Percentiles rank a stretch among this genome's conserved stretches.
Evolutionary conservation across 2,113 vertebrate genomes (phyloP).

Genomic region (Toxotes jaculatrix): DNA sequence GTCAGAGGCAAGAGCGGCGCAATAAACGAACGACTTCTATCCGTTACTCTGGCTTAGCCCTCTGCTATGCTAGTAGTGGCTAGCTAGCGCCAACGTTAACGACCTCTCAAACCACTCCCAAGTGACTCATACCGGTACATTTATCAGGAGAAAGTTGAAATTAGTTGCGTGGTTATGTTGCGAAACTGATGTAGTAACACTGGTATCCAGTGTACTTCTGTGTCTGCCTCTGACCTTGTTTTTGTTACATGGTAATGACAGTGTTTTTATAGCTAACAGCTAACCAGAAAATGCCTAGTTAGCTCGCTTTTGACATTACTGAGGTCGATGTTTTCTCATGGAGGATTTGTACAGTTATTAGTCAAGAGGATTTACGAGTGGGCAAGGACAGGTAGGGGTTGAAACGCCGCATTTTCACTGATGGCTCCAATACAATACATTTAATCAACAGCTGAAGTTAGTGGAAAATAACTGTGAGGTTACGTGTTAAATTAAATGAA

Average conservation of each 20-base stretch:
- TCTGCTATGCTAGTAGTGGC: conserved; percentile 24
- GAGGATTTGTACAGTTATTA: conserved; percentile 55
- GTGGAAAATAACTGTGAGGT: neutral
- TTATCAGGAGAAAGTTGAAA: neutral
- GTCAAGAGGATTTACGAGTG: conserved; percentile 62
- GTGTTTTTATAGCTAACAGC: neutral
- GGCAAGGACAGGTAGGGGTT: conserved; percentile 67
- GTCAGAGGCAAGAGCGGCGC: too few species aligned
- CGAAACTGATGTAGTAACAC: conserved; percentile 42
- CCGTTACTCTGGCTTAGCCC: neutral
- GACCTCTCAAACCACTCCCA: conserved; percentile 43
- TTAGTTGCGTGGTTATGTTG: conserved; percentile 39
- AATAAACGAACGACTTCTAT: neutral
- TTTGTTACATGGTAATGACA: neutral
- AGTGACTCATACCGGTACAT: neutral
- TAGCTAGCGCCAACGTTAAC: neutral
- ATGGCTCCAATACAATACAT: rapidly evolving
- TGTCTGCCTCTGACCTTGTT: conserved; percentile 24
- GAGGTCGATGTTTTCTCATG: conserved; percentile 65
- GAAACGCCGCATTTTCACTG: neutral
- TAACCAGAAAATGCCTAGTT: neutral
- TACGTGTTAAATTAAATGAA: neutral
- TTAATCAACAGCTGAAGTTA: neutral
- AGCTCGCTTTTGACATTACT: conserved; percentile 2
- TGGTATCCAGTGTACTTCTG: neutral